Evolutionary conservation across 1,140 invertebrate genomes (phyloP).

Genomic region (Caenorhabditis latens): DNA sequence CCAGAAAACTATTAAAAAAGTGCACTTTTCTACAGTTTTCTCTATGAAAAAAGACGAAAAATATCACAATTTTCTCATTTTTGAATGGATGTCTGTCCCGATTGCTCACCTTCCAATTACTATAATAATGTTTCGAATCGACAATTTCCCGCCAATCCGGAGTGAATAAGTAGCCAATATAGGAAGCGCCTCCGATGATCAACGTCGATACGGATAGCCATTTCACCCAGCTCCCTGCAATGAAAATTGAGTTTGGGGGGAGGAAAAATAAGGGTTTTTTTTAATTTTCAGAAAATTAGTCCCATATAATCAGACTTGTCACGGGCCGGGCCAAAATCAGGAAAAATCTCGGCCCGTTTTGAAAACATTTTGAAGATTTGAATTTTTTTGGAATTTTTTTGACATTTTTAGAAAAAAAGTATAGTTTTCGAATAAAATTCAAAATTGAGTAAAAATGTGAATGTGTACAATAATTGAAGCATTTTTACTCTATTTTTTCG

Average conservation of each 20-base stretch:
- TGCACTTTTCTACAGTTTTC: not conserved
- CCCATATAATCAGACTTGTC: not conserved
- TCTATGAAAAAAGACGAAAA: not conserved
- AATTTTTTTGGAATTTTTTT: too few species aligned
- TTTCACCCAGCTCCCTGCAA: conserved; percentile 60
- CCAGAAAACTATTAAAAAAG: too few species aligned
- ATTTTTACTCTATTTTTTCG: too few species aligned
- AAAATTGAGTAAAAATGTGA: too few species aligned
- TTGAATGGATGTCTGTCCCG: not conserved
- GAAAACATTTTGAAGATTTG: too few species aligned
- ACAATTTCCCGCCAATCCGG: conserved; percentile 69
- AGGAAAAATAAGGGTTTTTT: not conserved
- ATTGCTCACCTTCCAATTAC: conserved; percentile 73
- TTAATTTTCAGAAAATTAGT: not conserved
- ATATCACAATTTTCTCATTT: not conserved
- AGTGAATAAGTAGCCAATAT: conserved; percentile 61
- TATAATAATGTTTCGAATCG: conserved; percentile 74
- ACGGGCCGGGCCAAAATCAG: too few species aligned
- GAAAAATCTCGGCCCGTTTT: too few species aligned
- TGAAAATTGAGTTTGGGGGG: not conserved
- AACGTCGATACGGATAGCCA: conserved; percentile 58
- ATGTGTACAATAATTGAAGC: too few species aligned
- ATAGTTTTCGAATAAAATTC: too few species aligned
- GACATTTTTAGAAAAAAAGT: too few species aligned
- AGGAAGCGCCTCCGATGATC: conserved; percentile 59